Evolutionary conservation across 2,113 vertebrate genomes (phyloP).

Genomic region (Acrocephalus kingi): DNA sequence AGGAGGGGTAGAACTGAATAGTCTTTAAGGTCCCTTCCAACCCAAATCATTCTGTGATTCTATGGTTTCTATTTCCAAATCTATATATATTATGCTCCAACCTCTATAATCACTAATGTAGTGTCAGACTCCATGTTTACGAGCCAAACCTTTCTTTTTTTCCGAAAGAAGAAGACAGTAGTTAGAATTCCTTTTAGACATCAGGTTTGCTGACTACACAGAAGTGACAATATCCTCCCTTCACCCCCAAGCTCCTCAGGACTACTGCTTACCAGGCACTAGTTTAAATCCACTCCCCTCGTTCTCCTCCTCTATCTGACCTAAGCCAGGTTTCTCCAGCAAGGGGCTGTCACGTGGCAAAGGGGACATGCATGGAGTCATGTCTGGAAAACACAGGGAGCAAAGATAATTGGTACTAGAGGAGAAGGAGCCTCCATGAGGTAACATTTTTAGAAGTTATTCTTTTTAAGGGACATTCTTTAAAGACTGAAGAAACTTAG

Average conservation of each 20-base stretch:
- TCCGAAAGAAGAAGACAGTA: not conserved
- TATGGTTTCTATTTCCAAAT: not conserved
- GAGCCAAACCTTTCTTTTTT: not conserved
- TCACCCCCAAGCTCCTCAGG: not conserved
- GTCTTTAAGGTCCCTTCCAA: not conserved
- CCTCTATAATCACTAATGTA: not conserved
- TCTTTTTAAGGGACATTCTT: not conserved
- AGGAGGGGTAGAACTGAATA: not conserved
- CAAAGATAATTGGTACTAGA: not conserved
- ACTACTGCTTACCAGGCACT: slow-evolving; percentile 78
- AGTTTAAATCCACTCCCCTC: slow-evolving; percentile 78
- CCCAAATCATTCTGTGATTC: not conserved
- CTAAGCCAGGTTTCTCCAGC: slow-evolving; percentile 79
- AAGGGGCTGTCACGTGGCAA: slow-evolving; percentile 82
- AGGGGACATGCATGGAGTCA: slow-evolving; percentile 92
- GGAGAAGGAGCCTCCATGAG: not conserved
- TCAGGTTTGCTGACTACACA: not conserved
- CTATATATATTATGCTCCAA: not conserved
- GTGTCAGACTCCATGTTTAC: not conserved
- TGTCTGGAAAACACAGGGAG: slow-evolving; percentile 77
- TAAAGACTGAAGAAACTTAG: not conserved
- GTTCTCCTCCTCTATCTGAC: slow-evolving; percentile 79
- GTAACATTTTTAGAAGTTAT: not conserved
- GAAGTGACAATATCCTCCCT: not conserved
- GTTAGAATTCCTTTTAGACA: not conserved